These are phyloP conservation scores for Peromyscus maniculatus DNA, from an alignment of 2,113 vertebrate genomes.

Conservation along the genomic window DNA sequence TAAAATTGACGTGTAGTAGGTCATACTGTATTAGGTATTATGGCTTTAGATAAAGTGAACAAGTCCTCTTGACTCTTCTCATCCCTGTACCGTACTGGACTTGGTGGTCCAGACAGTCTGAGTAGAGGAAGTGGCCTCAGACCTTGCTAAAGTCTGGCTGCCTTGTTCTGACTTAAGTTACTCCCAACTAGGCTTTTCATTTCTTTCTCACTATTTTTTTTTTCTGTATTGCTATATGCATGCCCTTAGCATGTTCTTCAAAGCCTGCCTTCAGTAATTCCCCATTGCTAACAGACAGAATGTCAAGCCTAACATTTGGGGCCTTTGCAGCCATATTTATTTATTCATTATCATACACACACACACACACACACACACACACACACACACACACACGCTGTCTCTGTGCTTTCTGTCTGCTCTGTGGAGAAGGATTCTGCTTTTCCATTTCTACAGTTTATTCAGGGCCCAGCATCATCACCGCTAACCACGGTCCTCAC, in stretches of 20 bases:
- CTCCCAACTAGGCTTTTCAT: accelerated
- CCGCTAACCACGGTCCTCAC: accelerated
- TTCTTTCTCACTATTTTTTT: not conserved
- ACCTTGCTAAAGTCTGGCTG: not conserved
- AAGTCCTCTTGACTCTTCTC: not conserved
- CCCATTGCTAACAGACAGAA: not conserved
- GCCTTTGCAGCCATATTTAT: not conserved
- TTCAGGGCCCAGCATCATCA: not conserved
- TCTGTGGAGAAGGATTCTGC: not conserved
- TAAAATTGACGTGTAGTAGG: not conserved
- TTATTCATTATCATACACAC: not conserved
- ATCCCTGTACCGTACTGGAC: not conserved
- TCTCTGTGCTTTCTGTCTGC: not conserved
- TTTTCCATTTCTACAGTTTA: not conserved
- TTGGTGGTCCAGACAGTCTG: not conserved
- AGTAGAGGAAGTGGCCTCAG: not conserved
- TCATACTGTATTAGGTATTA: not conserved
- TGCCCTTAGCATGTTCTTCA: not conserved
- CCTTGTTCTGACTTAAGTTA: not conserved
- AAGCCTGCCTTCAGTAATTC: not conserved
- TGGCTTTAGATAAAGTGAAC: not conserved
- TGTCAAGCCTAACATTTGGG: not conserved
- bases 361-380: no score
- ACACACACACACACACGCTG: no score
- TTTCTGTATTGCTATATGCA: not conserved